Evolutionary conservation across 2,888 invertebrate genomes (phyloP), one percentile per base, ranked within the genome.

Genomic region (Apamea anceps): DNA sequence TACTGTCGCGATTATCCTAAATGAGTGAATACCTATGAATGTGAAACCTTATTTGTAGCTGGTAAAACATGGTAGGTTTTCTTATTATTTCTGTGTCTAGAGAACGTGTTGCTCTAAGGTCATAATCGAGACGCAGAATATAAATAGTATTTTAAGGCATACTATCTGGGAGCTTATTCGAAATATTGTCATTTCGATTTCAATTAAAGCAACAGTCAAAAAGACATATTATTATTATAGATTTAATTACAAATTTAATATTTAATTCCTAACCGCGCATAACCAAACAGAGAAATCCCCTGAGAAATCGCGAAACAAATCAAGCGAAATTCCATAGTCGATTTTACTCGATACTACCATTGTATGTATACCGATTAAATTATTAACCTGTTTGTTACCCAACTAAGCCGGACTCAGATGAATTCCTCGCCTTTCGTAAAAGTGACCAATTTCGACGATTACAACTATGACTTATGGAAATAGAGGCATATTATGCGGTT

Each of bases 351-450:
- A 91, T 91, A 91, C 91, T 91, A 79, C 79, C 81, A 79, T 88
- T 84, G 87, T 86, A 81, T 84, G 87, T 86, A 81, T 73, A 88
- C 86, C 89, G 91, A 93, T 93, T 93, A 91, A 84, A 89, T 86
- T 88, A 91, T 89, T 89, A 92, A 94, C 94, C 94, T 91, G 95
- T 95, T 92, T 88, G 92, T 95, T 96, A 95, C 93, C 88, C 91
- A 94, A 95, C 91, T 81, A 83, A 89, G 84, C 89, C 91, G 90
- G 90, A 89, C 90, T 82, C 85, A 87, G 90, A 86, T 89, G 73
- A 88, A 88, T 87, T 89, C 87, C 80, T 84, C 85, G 87, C 83
- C 90, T 92, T 91, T 89, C 83, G 89, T 91, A 90, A 92, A 92
- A 91, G 84, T 88, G 85, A 85, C 87, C 85, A 91, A 90, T 89